phyloP scores from a whole-genome alignment of 1,140 invertebrate genomes.

The Heterodera schachtii region DNA sequence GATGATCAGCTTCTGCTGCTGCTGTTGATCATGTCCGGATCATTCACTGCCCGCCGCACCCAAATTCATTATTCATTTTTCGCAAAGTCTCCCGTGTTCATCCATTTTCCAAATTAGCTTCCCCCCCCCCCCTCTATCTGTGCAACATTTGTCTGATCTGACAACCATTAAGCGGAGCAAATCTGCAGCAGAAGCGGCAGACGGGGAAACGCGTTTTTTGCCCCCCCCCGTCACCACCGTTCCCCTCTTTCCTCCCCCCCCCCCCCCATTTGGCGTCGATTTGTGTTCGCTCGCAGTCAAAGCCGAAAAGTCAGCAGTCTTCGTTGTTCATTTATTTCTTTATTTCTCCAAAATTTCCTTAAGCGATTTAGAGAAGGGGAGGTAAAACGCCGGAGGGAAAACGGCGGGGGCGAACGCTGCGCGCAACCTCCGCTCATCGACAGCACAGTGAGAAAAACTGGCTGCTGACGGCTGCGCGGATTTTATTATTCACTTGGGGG shows the following conservation, averaged over 20 bases:
- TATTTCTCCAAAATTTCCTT: not conserved
- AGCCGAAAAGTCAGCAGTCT: not conserved
- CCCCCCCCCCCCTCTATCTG: not conserved
- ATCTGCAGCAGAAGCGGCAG: not conserved
- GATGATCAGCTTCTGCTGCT: not conserved
- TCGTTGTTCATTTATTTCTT: not conserved
- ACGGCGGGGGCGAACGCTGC: not conserved
- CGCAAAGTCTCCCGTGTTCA: not conserved
- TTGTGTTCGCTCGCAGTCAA: not conserved
- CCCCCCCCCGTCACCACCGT: not conserved
- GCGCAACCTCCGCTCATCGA: not conserved
- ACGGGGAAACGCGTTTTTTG: constrained; percentile 2
- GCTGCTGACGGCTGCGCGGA: not conserved
- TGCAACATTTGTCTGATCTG: not conserved
- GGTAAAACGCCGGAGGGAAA: not conserved
- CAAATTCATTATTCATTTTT: not conserved
- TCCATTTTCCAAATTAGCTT: not conserved
- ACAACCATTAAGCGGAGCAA: not conserved
- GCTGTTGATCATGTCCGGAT: not conserved
- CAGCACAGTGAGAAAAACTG: not conserved
- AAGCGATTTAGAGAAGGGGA: not conserved
- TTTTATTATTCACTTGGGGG: not conserved
- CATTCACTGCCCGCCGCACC: not conserved
- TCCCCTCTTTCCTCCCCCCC: too few species aligned
- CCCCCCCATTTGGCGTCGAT: not conserved